Evolutionary conservation across 2,888 invertebrate genomes (phyloP).

Genomic region (Terebella lapidaria): DNA sequence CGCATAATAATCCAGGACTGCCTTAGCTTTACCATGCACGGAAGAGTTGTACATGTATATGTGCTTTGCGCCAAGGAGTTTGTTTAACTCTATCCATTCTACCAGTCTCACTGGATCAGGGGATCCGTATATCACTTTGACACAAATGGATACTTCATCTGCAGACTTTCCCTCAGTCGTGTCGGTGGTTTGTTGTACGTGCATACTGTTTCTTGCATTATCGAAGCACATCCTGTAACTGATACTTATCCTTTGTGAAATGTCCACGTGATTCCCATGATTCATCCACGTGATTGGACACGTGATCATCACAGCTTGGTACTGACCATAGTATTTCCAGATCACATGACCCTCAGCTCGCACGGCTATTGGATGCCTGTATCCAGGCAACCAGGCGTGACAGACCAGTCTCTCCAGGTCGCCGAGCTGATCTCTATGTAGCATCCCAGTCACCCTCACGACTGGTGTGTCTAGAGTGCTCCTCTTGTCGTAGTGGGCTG

Average conservation of each 20-base stretch:
- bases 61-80: not conserved
- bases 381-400: not conserved
- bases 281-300: not conserved
- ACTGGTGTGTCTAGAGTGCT: not conserved
- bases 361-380: not conserved
- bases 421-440: not conserved
- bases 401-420: not conserved
- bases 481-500: not conserved
- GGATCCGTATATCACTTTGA: slow-evolving; percentile 4
- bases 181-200: too few species aligned
- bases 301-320: not conserved
- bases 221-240: not conserved
- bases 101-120: slow-evolving; percentile 5
- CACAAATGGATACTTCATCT: slow-evolving; percentile 5
- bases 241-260: not conserved
- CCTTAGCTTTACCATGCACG: not conserved
- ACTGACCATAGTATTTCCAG: not conserved
- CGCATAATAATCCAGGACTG: not conserved
- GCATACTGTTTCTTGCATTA: too few species aligned
- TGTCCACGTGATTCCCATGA: not conserved
- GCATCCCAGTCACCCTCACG: not conserved
- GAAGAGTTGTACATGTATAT: slow-evolving; percentile 8
- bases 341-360: not conserved
- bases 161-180: too few species aligned
- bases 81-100: slow-evolving; percentile 11